Percentiles rank a stretch among this genome's conserved stretches.
Evolutionary conservation across 2,888 invertebrate species (phyloP).

Genomic region (Erebia palarica): DNA sequence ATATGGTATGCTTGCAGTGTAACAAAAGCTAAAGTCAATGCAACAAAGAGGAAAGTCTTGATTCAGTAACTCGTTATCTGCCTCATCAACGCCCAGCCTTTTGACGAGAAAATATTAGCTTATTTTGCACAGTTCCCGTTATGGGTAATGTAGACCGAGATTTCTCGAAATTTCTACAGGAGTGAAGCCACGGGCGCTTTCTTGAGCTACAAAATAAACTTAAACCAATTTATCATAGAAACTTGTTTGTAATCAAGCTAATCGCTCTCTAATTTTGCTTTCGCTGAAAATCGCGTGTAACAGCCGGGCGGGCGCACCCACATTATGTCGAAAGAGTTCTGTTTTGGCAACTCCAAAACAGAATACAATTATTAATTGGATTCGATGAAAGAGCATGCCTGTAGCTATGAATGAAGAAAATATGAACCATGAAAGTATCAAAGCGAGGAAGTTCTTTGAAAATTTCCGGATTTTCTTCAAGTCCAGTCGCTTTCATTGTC

Average conservation of each 20-base stretch:
- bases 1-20: no score
- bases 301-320: neutral
- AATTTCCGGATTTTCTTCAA: constrained; percentile 42
- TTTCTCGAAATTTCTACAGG: no score
- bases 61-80: no score
- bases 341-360: constrained; percentile 2
- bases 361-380: constrained; percentile 14
- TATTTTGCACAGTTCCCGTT: no score
- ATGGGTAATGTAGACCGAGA: no score
- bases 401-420: constrained; percentile 14
- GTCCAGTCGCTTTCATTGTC: constrained; percentile 40
- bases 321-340: neutral
- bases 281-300: neutral
- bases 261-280: constrained; percentile 1
- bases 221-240: neutral
- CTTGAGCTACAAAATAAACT: neutral
- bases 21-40: no score
- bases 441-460: constrained; percentile 42
- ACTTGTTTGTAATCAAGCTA: neutral
- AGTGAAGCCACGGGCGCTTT: neutral
- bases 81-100: no score
- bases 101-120: no score
- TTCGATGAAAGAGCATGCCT: constrained; percentile 13
- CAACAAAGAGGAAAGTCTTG: no score
- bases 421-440: constrained; percentile 19